These are phyloP conservation scores for Anoplopoma fimbria DNA, from an alignment of 2,113 vertebrate species.

Conservation along the genomic window DNA sequence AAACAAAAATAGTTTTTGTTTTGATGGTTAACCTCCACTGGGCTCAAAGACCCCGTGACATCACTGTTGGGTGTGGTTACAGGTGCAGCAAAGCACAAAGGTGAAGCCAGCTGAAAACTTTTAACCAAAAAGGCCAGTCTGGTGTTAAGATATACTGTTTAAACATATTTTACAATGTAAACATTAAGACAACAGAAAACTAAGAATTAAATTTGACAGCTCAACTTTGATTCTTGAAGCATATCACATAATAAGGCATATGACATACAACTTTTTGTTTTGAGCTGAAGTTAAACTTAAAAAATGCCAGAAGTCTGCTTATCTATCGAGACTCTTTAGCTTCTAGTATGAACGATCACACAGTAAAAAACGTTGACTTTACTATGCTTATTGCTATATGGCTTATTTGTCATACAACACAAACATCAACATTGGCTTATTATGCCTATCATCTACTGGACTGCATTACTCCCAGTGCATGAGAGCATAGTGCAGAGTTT, in stretches of 20 bases:
- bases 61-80: not conserved
- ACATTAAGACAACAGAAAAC: not conserved
- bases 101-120: not conserved
- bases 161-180: not conserved
- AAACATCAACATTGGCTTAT: not conserved
- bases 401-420: conserved; percentile 5
- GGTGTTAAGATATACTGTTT: not conserved
- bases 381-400: not conserved
- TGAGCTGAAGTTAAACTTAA: not conserved
- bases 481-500: not conserved
- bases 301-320: not conserved
- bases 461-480: conserved; percentile 6
- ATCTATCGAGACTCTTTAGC: not conserved
- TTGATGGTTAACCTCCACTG: not conserved
- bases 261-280: not conserved
- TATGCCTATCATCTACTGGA: conserved; percentile 3
- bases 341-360: conserved; percentile 5
- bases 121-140: not conserved
- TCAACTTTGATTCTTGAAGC: not conserved
- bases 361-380: not conserved
- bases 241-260: not conserved
- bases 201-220: not conserved
- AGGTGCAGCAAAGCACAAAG: not conserved
- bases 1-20: not conserved
- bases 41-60: not conserved